Base-by-base conservation (phyloP, 2,113 vertebrate genomes). In the Taurulus bubalis region DNA sequence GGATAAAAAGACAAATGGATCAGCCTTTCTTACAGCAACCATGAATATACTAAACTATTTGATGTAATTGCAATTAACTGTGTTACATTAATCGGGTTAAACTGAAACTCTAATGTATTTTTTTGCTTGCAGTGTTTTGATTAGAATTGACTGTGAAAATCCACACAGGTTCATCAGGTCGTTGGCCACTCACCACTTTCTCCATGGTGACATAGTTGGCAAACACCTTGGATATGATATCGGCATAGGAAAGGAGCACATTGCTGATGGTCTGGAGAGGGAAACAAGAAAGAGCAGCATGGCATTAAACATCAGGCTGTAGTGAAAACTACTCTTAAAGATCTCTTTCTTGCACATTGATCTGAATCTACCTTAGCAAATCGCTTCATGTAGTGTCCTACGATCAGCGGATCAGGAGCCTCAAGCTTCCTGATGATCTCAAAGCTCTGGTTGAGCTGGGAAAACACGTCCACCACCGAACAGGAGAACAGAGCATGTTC, bases 391-490 rank as follows among this genome's bases (percentile, higher is more conserved):
- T 99, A 99, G 91, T 99, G 97, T 18, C 98, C 98, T 4, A 99
- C 97, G 0, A 99, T 99, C 93, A 98, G 97, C 0, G 98, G 98
- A 80, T 99, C 98, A 0, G 98, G 98, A 74, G 98, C 99, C 92
- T 99, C 98, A 0, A 99, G 91, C 84, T 99, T 99, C 90, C 99
- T 97, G 93, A 99, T 98, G 92, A 99, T 99, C 92, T 99, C 98
- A 1, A 99, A 99, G 93, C 98, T 99, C 95, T 99, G 98, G 92
- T 99, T 99, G 88, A 99, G 97, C 90, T 99, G 98, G 38, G 98
- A 99, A 91, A 99, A 99, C 76, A 99, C 98, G 0, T 99, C 98
- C 91, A 99, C 98, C 89, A 99, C 98, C 0, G 98, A 99, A 90
- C 98, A 99, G 80, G 98, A 99, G 94, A 99, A 99, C 14, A 99